Base-by-base conservation (phyloP, 1,140 invertebrate species). In the Ephestia elutella region DNA sequence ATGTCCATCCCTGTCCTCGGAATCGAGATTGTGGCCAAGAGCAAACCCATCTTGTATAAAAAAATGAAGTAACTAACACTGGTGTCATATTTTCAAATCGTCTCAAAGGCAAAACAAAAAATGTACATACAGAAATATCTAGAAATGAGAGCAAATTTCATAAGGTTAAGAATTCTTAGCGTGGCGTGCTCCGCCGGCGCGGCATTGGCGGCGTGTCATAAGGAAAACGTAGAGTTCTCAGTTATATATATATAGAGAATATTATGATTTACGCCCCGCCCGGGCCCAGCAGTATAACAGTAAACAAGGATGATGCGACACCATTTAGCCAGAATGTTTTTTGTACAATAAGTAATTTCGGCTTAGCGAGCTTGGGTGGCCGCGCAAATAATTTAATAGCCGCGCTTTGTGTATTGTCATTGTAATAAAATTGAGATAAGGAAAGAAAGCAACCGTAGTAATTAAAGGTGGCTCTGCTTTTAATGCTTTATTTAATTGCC, bases 401-500 rank as follows among this genome's bases (percentile, higher is more conserved):
- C 64, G 69, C 63, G 71, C 68, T 71, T 78, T 81, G 77, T 68
- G 72, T 82, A 85, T 79, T 84, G 73, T 83, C 78, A 78, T 80
- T 73, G 66, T 80, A 78, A 82, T 82, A 78, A 80, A 79, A 78
- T 73, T 74, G 66, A 68, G 78, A 82, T 81, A 79, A 76, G 76
- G 73, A 82, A 80, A 80, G 71, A 80, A 80, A 81, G 67, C 82
- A 77, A 74, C 65, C 70, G 65, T 59, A 57, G 75, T 78, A 80
- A 83, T 83, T 86, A 85, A 83, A 78, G 71, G 59, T 72, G 72
- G 20, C 20, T 53, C 50, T 21, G 18, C 70, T 66, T 62, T 63
- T 66, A 62, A 70, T 73, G 65, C 72, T 73, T 73, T 71, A 68
- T 70, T 73, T 80, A 75, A 77, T 74, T 78, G 71, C 56, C 61